phyloP scores from a whole-genome alignment of 1,140 invertebrate species.

The Neomicropteryx cornuta region DNA sequence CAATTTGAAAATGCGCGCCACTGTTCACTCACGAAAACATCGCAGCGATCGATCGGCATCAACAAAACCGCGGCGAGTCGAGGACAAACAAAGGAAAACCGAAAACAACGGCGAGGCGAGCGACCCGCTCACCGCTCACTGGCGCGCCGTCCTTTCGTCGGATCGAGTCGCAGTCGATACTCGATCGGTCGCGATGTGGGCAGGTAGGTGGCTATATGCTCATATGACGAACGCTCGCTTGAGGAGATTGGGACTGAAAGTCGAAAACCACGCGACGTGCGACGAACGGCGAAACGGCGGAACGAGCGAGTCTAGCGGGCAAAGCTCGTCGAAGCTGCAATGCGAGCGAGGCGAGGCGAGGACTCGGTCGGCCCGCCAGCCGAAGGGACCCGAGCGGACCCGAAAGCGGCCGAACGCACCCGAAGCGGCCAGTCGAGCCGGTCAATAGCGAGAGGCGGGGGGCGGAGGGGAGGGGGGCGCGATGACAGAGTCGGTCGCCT shows the following conservation, averaged over 20 bases:
- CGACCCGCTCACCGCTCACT: conserved; percentile 10
- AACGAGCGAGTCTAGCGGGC: no score
- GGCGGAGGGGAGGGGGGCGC: conserved; percentile 9
- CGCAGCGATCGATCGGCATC: no score
- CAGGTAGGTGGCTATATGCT: neutral
- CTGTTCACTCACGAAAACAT: no score
- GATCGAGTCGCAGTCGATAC: neutral
- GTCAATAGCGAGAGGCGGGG: conserved; percentile 26
- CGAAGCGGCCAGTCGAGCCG: conserved; percentile 39
- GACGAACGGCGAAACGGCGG: conserved; percentile 3
- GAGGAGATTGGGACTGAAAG: neutral
- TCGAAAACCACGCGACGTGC: conserved; percentile 3
- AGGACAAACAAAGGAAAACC: no score
- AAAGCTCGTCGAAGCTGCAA: no score
- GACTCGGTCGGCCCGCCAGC: no score
- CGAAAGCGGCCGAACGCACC: conserved; percentile 26
- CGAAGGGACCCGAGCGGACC: conserved; percentile 22
- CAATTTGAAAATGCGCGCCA: no score
- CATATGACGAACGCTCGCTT: neutral
- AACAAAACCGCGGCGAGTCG: no score
- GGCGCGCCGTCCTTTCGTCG: conserved; percentile 4
- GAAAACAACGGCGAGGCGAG: conserved; percentile 8
- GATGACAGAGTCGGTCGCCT: conserved; percentile 8
- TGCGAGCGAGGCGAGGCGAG: no score
- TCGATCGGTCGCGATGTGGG: neutral